Conservation (phyloP, 2,797 vertebrate genomes). For the Pteropus rufus region DNA sequence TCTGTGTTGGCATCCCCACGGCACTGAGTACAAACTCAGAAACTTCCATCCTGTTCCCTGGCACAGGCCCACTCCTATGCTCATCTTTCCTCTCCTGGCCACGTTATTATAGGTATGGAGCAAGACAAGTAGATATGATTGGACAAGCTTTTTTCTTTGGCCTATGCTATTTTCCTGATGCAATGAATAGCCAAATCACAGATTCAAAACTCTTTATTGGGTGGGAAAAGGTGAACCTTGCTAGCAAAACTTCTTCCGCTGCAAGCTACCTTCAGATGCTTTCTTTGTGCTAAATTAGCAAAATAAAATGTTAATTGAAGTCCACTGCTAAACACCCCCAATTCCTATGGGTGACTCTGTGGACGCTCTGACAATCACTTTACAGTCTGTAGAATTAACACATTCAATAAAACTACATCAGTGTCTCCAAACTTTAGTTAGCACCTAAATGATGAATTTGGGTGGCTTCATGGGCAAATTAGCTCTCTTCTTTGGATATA, state of each 20-base stretch:
- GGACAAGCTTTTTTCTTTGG: not conserved
- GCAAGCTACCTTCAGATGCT: not conserved
- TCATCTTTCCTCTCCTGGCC: not conserved
- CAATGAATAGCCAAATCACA: not conserved
- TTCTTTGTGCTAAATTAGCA: not conserved
- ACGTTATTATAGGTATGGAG: fast-evolving
- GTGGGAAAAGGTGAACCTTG: not conserved
- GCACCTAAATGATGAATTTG: not conserved
- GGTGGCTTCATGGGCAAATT: not conserved
- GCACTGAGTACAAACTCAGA: not conserved
- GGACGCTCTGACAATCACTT: not conserved
- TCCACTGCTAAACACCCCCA: not conserved
- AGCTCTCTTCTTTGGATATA: not conserved
- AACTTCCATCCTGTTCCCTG: not conserved
- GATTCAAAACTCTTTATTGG: not conserved
- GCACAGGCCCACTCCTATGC: not conserved
- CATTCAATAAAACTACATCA: not conserved
- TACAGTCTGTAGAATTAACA: not conserved
- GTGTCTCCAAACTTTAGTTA: not conserved
- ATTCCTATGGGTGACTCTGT: not conserved
- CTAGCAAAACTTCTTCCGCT: not conserved
- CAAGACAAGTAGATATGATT: not conserved
- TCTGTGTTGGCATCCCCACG: not conserved
- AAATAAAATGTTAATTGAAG: not conserved
- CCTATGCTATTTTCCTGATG: not conserved